Base-by-base conservation (phyloP, 2,113 vertebrate genomes). In the Heterotilapia buettikoferi region DNA sequence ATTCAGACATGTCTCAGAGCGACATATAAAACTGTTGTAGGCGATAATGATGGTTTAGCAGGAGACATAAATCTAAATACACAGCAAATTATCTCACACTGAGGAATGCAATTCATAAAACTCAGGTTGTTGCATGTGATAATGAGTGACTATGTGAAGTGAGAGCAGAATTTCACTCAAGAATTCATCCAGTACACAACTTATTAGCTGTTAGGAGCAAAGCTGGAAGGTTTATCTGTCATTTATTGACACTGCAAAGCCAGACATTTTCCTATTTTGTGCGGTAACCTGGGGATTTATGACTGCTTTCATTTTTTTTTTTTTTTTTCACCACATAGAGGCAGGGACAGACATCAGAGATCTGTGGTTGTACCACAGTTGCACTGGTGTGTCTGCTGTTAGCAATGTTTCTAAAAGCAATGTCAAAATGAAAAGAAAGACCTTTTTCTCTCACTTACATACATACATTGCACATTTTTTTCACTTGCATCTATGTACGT, bases 31-130 rank as follows among this genome's bases (percentile, higher is more conserved):
- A 87, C 33, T 66, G 82, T 53, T 84, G 86, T 81, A 71, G 66
- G 63, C 36, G 78, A 93, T 95, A 90, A 95, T 93, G 71, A 91
- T 40, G 59, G 83, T 6, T 89, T 84, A 90, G 63, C 47, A 88
- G 71, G 54, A 78, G 86, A 84, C 90, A 87, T 94, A 88, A 92
- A 92, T 94, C 93, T 89, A 90, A 94, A 92, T 84, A 84, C 68
- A 33, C 56, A 18, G 85, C 76, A 80, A 92, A 90, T 92, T 8
- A 88, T 88, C 84, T 84, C 83, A 52, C 33, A 56, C 68, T 10
- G 78, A 93, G 87, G 90, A 92, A 92, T 91, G 90, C 88, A 85
- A 86, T 93, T 92, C 90, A 89, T 92, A 90, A 91, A 94, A 80
- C 86, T 91, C 90, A 90, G 86, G 86, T 91, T 92, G 86, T 56